Base-by-base conservation (phyloP, 2,888 invertebrate genomes). In the Melipona beecheii region DNA sequence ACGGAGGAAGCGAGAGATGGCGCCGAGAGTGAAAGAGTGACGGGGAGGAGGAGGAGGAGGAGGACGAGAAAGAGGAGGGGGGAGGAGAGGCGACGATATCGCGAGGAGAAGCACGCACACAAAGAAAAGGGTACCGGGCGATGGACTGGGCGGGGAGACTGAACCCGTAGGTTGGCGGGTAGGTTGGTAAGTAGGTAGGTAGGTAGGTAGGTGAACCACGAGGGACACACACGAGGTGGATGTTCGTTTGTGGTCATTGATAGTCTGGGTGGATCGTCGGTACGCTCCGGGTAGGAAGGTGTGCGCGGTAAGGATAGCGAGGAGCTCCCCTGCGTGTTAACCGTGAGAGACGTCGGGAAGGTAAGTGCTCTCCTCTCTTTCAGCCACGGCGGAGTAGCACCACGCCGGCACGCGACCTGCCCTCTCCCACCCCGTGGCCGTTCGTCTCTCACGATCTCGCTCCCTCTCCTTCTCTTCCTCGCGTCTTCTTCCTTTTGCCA, bases 341-440 rank as follows among this genome's bases (percentile, higher is more conserved):
- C 91, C 92, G 92, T 91, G 92, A 90, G 92, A 92, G 91, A 93
- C 88, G 91, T 92, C 90, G 90, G 91, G 89, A 91, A 92, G 92
- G 92, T 92, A 92, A 91, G 86, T 89, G 86, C 84, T 89, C 90
- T 93, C 91, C 90, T 91, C 91, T 91, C 91, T 88, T 86, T 86
- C 88, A 85, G 86, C 84, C 83, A 84, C 86, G 89, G 90, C 17
- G 60, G 27, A 92, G 92, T 87, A 92, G 92, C 93, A 93, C 92
- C 93, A 93, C 90, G 93, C 93, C 93, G 93, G 93, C 93, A 94
- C 93, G 93, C 93, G 93, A 94, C 93, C 92, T 93, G 92, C 90
- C 92, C 91, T 91, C 85, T 86, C 86, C 86, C 86, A 82, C 81
- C 90, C 86, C 82, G 68, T 69, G 62, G 75, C 50, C 75, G 79